Percentiles rank a stretch among this genome's conserved stretches.
Conservation (phyloP, 2,888 invertebrate species). For the Trichopoda pennipes region DNA sequence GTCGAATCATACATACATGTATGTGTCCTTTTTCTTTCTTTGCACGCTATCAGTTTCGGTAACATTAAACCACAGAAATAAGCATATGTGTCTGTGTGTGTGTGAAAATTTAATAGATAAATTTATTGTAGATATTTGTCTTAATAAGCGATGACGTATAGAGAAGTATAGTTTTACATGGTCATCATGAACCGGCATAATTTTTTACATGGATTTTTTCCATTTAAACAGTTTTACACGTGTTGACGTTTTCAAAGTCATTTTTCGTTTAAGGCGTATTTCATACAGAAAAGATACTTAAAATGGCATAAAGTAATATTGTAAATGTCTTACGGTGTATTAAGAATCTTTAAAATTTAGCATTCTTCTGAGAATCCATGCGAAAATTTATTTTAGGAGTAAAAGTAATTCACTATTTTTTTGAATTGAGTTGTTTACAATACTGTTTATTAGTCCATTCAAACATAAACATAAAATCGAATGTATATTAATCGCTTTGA, state of each 20-base stretch:
- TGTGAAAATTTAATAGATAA: conserved; percentile 19
- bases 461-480: too few relatives aligned
- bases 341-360: too few relatives aligned
- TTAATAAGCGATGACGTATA: not conserved
- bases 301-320: not conserved
- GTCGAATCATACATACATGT: conserved; percentile 30
- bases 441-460: too few relatives aligned
- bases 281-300: not conserved
- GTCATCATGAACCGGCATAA: conserved; percentile 55
- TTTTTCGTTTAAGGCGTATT: conserved; percentile 19
- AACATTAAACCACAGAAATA: not conserved
- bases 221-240: conserved; percentile 20
- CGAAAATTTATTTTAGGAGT: too few relatives aligned
- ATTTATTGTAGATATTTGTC: conserved; percentile 29
- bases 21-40: not conserved
- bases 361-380: too few relatives aligned
- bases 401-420: too few relatives aligned
- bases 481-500: too few relatives aligned
- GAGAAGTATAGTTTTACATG: not conserved
- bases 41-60: conserved; percentile 3
- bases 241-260: conserved; percentile 33
- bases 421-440: too few relatives aligned
- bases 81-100: not conserved
- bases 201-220: conserved; percentile 3
- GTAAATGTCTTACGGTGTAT: too few relatives aligned